Base-by-base conservation (phyloP, 2,888 invertebrate genomes). In the Drosophila greeni region DNA sequence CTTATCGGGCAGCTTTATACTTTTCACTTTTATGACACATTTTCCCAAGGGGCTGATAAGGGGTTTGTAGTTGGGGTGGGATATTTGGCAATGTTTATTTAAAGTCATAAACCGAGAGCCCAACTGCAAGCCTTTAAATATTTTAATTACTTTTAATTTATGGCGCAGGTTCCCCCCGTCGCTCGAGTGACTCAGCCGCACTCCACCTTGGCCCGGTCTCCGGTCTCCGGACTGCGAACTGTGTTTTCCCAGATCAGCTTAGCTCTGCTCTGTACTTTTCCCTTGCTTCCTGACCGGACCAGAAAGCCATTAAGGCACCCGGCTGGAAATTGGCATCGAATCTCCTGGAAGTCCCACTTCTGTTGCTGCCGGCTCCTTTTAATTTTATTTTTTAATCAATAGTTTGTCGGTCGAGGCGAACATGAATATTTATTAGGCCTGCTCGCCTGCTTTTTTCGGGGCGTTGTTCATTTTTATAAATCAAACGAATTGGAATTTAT, bases 81-180 rank as follows among this genome's bases (percentile, higher is more conserved):
- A 66, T 70, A 77, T 80, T 77, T 74, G 78, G 67, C 61, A 70
- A 74, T 77, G 74, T 72, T 81, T 74, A 70, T 68, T 77, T 70
- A 49, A 47, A 64, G 73, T 66, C 76, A 62, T 82, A 79, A 77
- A 75, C 61, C 51, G 51, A 54, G 64, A 74, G 72, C 69, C 66
- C 52, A 45, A 62, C 74, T 64, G 59, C 64, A 74, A 81, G 77
- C 52, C 77, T 73, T 73, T 75, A 74, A 81, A 73, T 80, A 82
- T 75, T 76, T 80, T 84, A 84, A 81, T 81, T 80, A 80, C 73
- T 49, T 53, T 49, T 76, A 75, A 76, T 84, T 82, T 84, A 84
- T 81, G 73, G 52, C 64, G 55, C 75, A 66, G 61, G 62, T 31
- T 54, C 40, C 42, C 26, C 40, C 18, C 40, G 23, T 16, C 42